These are phyloP conservation scores for Amblyraja radiata DNA, from an alignment of 2,797 vertebrate species.

Conservation along the genomic window DNA sequence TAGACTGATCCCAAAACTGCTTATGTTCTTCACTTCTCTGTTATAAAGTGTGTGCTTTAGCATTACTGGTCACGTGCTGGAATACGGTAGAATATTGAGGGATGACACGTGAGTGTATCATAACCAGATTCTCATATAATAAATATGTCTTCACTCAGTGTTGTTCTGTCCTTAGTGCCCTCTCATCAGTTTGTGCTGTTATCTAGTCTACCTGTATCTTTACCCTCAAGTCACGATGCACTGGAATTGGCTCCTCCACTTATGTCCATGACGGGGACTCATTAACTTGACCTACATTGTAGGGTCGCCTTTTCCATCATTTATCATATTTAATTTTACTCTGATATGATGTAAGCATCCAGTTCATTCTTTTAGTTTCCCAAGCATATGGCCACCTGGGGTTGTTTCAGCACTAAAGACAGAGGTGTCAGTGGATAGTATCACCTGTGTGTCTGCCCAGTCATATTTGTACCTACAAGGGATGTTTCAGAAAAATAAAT, in stretches of 20 bases:
- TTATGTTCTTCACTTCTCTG: conserved; percentile 19
- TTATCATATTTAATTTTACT: neutral
- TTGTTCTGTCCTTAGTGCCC: conserved; percentile 9
- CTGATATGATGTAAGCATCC: neutral
- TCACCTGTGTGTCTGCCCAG: neutral
- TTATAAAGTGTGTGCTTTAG: neutral
- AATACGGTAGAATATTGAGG: neutral
- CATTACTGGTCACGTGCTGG: neutral
- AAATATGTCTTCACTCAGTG: neutral
- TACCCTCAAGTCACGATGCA: neutral
- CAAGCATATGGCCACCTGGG: neutral
- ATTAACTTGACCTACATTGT: neutral
- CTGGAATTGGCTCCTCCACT: neutral
- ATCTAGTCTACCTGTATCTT: neutral
- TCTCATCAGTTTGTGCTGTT: conserved; percentile 8
- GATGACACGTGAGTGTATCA: neutral
- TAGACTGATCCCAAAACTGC: neutral
- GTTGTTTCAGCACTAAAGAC: neutral
- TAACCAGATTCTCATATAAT: conserved; percentile 17
- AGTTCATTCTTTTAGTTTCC: neutral
- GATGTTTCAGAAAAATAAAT: neutral
- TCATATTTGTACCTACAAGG: neutral
- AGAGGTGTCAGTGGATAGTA: neutral
- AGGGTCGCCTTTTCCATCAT: neutral
- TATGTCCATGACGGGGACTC: neutral